Conservation (phyloP, 64 coral and sea anemone genomes). For the Porites lutea region DNA sequence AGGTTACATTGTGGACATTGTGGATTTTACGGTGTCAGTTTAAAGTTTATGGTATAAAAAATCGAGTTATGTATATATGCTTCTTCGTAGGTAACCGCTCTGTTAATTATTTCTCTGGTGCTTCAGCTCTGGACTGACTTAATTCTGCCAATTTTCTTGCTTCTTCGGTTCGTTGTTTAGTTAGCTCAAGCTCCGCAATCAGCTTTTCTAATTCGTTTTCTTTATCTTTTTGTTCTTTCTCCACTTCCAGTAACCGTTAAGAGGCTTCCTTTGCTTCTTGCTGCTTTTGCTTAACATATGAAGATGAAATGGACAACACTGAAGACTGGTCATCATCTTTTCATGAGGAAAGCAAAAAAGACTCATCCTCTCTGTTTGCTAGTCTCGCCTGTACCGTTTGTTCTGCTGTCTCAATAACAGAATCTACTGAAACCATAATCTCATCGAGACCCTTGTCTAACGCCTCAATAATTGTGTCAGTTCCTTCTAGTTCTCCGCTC, state of each 20-base stretch:
- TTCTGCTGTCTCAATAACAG: background rate
- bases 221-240: conserved; percentile 51
- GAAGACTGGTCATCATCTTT: background rate
- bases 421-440: background rate
- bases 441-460: conserved; percentile 30
- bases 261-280: conserved; percentile 35
- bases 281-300: conserved; percentile 19
- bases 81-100: no score
- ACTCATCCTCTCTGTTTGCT: conserved; percentile 42
- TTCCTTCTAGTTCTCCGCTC: background rate
- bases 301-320: background rate
- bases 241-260: background rate
- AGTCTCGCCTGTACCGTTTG: background rate
- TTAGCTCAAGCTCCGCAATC: conserved; percentile 19
- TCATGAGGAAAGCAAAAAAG: background rate
- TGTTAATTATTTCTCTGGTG: no score
- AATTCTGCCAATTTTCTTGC: conserved; percentile 39
- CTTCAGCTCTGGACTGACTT: conserved; percentile 26
- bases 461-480: background rate
- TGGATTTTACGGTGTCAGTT: no score
- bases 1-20: no score
- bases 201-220: conserved; percentile 23
- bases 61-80: no score
- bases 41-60: no score
- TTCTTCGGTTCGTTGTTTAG: conserved; percentile 48